Evolutionary conservation across 2,888 invertebrate species (phyloP).

Genomic region (Exocentrus adspersus): DNA sequence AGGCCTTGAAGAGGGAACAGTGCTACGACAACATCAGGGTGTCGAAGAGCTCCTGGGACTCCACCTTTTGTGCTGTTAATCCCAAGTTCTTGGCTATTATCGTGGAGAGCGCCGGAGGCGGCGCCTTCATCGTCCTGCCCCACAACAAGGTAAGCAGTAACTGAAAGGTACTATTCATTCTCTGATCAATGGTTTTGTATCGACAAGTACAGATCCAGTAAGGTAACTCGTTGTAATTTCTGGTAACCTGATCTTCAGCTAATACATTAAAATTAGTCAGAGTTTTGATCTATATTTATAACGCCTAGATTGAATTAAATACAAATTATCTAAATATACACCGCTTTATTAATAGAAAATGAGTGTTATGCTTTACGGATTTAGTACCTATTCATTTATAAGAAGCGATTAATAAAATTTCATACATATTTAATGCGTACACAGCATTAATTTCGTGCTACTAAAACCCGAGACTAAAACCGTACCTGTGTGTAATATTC

Average conservation of each 20-base stretch:
- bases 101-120: conserved; percentile 96
- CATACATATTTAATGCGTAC: conserved; percentile 4
- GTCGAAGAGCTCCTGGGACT: conserved; percentile 98
- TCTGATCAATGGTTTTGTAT: too few relatives aligned
- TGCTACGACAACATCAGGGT: conserved; percentile 98
- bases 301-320: conserved; percentile 17
- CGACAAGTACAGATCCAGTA: too few relatives aligned
- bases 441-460: not conserved
- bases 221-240: too few relatives aligned
- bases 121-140: conserved; percentile 94
- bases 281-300: conserved; percentile 25
- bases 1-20: conserved; percentile 92
- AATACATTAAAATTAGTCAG: conserved; percentile 16
- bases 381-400: too few relatives aligned
- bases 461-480: not conserved
- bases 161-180: not conserved
- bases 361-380: conserved; percentile 2
- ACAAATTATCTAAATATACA: conserved; percentile 16
- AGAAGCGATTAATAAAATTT: not conserved
- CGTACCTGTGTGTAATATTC: not conserved
- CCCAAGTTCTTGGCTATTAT: conserved; percentile 98
- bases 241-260: not conserved
- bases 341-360: conserved; percentile 10
- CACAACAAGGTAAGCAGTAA: conserved; percentile 82
- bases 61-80: conserved; percentile 98